Percentiles rank a stretch among this genome's conserved stretches.
phyloP scores from a whole-genome alignment of 2,888 invertebrate species.

The Archips xylosteana region DNA sequence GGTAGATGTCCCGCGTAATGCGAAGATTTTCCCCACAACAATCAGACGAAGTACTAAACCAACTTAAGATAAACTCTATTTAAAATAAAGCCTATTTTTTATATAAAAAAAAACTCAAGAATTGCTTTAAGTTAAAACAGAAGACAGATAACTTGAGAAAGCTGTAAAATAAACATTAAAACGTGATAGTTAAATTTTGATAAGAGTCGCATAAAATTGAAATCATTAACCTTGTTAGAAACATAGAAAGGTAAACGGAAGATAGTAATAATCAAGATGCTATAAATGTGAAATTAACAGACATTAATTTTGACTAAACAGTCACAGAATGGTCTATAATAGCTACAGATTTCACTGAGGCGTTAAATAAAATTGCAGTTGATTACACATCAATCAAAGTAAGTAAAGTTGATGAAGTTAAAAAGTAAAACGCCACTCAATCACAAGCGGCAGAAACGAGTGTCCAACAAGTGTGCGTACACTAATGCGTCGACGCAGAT shows the following conservation, averaged over 20 bases:
- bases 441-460: constrained; percentile 21
- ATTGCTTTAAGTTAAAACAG: not conserved
- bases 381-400: constrained; percentile 13
- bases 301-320: not conserved
- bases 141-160: not conserved
- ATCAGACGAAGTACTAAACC: not conserved
- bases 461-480: constrained; percentile 40
- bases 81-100: too few species aligned
- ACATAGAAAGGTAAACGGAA: constrained; percentile 16
- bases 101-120: too few species aligned
- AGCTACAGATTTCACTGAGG: not conserved
- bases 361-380: constrained; percentile 1
- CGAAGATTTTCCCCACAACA: not conserved
- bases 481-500: constrained; percentile 28
- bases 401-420: not conserved
- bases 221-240: constrained; percentile 5
- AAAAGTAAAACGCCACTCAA: constrained; percentile 25
- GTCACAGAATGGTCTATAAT: not conserved
- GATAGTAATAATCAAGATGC: not conserved
- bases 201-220: constrained; percentile 2
- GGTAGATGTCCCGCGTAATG: not conserved
- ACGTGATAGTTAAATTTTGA: not conserved
- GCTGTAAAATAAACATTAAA: constrained; percentile 1
- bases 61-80: not conserved
- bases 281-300: constrained; percentile 2